Percentiles rank a stretch among this genome's conserved stretches.
Conservation (phyloP, 2,797 vertebrate genomes). For the Pitangus sulphuratus region DNA sequence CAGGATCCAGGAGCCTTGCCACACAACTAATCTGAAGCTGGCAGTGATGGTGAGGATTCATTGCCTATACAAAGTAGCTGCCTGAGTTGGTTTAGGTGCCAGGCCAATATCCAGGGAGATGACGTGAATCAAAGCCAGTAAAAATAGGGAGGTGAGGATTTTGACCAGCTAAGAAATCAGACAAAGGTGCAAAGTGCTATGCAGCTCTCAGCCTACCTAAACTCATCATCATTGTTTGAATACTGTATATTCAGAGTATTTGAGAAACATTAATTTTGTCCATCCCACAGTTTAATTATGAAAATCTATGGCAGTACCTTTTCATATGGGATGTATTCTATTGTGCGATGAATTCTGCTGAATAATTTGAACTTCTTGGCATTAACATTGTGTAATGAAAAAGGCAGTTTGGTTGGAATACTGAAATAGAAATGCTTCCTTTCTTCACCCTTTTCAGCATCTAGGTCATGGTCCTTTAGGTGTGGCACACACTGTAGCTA, state of each 20-base stretch:
- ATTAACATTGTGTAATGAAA: background rate
- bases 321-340: background rate
- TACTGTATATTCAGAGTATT: background rate
- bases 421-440: background rate
- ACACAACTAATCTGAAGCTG: rapidly evolving
- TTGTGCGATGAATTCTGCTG: background rate
- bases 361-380: background rate
- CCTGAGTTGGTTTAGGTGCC: rapidly evolving
- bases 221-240: background rate
- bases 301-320: background rate
- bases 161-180: background rate
- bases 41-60: background rate
- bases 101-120: background rate
- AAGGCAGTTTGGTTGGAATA: background rate
- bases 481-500: background rate
- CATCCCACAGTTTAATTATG: background rate
- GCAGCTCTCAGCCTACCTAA: background rate
- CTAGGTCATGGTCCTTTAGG: background rate
- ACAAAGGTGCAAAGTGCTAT: background rate
- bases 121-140: background rate
- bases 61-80: background rate
- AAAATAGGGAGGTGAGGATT: background rate
- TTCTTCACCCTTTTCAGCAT: background rate
- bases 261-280: background rate
- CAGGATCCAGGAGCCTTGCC: background rate